These are phyloP conservation scores for Andrena haemorrhoa DNA, from an alignment of 2,888 invertebrate genomes.

Conservation along the genomic window DNA sequence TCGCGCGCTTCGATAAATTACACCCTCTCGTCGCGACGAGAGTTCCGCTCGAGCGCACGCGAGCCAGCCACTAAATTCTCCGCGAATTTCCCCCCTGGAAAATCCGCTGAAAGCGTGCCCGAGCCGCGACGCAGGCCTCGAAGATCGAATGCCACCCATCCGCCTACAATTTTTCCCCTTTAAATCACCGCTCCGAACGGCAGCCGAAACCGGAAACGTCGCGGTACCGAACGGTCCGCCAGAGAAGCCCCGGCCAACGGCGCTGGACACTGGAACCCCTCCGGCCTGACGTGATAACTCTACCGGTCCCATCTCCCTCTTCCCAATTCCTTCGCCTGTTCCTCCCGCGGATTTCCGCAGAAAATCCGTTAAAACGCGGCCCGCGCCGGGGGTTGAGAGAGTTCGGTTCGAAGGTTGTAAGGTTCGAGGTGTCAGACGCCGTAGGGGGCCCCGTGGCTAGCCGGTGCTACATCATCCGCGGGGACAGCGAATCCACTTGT, in stretches of 20 bases:
- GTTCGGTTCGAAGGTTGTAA: conserved; percentile 78
- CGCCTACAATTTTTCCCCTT: not conserved
- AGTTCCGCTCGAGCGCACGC: conserved; percentile 46
- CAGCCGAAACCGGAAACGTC: conserved; percentile 44
- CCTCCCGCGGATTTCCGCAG: conserved; percentile 32
- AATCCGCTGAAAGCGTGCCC: conserved; percentile 56
- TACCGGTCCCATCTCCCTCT: not conserved
- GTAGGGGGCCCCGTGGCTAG: conserved; percentile 81
- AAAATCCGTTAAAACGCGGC: conserved; percentile 69
- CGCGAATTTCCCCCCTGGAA: conserved; percentile 32
- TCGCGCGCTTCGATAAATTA: conserved; percentile 64
- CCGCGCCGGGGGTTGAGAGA: conserved; percentile 55
- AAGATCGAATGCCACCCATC: conserved; percentile 36
- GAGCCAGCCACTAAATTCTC: conserved; percentile 12
- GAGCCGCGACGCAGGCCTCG: conserved; percentile 14
- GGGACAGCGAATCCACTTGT: conserved; percentile 84
- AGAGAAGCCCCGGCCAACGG: not conserved
- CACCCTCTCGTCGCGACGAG: conserved; percentile 48
- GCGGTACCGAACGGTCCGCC: not conserved
- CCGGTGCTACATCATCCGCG: conserved; percentile 84
- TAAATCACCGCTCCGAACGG: conserved; percentile 33
- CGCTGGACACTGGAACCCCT: not conserved
- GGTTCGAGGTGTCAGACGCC: conserved; percentile 83
- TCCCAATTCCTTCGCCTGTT: not conserved
- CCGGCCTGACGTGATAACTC: conserved; percentile 6